Base-by-base conservation (phyloP, 2,797 vertebrate genomes). In the Petrocephalus schoutedeni region DNA sequence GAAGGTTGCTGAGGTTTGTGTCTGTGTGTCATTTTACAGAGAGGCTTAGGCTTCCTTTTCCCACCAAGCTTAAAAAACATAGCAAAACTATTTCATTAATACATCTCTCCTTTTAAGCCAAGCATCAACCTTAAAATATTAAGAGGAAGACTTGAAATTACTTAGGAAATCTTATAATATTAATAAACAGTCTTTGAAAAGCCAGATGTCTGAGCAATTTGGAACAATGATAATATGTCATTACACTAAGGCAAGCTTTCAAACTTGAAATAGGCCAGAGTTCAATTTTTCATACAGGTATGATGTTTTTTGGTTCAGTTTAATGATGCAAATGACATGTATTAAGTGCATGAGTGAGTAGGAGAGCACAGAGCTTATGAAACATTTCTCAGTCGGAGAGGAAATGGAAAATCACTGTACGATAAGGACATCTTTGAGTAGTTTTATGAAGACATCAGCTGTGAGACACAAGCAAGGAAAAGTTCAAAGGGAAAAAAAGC, bases 201-300 rank as follows among this genome's bases (percentile, higher is more conserved):
- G n/a, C 53, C 21, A 32, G 84, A 85, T 86, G 54, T 45, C 56
- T 86, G 56, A 58, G 84, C 32, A 59, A 36, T 86, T 86, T 19
- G 54, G 12, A 86, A 58, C 32, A 36, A 41, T 9, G 32, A 10
- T 77, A 77, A 77, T 36, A 36, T 61, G 59, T 61, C 36, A 77
- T 77, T 12, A 41, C 71, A 23, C 12, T 14, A 14, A 21, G 6
- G 67, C 80, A 67, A 64, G 28, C 58, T 51, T 49, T 61, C 56
- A 64, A 53, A 86, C 58, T 41, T 49, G 85, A 86, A 86, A 86
- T 51, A 64, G 58, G 58, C 36, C 58, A 14, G 36, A 61, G 36
- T 23, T 86, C 19, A 86, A 86, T 49, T 51, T 21, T 86, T 86
- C 23, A 61, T 86, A 51, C 85, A 85, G 84, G 84, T 64, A 51